Evolutionary conservation across 2,113 vertebrate genomes (phyloP).

Genomic region (Notothenia coriiceps): DNA sequence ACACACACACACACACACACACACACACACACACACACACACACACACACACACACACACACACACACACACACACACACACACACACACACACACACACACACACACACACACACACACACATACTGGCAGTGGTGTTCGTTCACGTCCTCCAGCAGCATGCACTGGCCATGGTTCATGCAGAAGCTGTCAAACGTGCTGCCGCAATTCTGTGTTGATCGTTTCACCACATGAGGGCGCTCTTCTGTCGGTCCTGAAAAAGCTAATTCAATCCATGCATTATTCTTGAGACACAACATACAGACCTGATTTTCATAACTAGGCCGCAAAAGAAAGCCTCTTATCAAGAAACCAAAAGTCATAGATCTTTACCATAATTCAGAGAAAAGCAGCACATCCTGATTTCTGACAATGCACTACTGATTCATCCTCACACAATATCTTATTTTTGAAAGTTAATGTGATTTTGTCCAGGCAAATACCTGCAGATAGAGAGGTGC

Average conservation of each 20-base stretch:
- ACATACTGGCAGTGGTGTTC: conserved; percentile 79
- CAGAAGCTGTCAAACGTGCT: conserved; percentile 67
- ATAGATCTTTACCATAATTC: neutral
- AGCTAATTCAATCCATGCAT: neutral
- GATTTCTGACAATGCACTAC: neutral
- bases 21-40: conserved; percentile 16
- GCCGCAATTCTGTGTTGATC: conserved; percentile 55
- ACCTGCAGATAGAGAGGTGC: conserved; percentile 55
- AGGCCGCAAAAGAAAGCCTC: too few relatives aligned
- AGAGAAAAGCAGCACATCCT: neutral
- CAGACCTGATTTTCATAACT: too few relatives aligned
- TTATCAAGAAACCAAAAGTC: neutral
- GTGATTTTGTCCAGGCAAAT: neutral
- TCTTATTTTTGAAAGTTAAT: neutral
- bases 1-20: neutral
- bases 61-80: conserved; percentile 9
- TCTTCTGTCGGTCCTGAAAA: conserved; percentile 51
- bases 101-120: neutral
- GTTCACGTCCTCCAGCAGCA: conserved; percentile 73
- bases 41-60: conserved; percentile 5
- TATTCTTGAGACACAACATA: neutral
- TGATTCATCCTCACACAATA: neutral
- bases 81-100: neutral
- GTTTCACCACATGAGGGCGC: conserved; percentile 62
- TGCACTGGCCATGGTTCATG: conserved; percentile 76